Evolutionary conservation across 2,797 vertebrate genomes (phyloP).

Genomic region (Micropoecilia bifurca): DNA sequence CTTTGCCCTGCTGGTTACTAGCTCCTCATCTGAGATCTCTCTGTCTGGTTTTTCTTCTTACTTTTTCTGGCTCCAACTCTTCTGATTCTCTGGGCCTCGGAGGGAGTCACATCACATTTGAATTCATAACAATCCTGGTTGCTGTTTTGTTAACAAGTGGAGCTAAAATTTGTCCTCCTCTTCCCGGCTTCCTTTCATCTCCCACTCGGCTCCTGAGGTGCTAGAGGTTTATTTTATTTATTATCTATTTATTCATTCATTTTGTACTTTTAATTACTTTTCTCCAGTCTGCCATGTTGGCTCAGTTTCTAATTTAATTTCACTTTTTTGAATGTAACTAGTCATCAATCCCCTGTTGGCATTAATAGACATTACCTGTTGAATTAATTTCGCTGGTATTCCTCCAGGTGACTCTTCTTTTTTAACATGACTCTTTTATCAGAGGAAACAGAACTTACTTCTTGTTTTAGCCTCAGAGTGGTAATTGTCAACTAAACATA

Average conservation of each 20-base stretch:
- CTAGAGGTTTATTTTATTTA: constrained; percentile 61
- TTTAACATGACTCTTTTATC: constrained; percentile 28
- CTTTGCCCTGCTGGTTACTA: neutral
- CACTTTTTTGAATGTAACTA: constrained; percentile 44
- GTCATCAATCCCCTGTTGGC: constrained; percentile 60
- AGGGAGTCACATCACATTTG: constrained; percentile 46
- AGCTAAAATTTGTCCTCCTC: constrained; percentile 37
- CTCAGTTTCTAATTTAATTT: constrained; percentile 9
- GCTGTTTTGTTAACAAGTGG: constrained; percentile 67
- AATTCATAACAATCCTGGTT: constrained; percentile 62
- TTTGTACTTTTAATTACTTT: constrained; percentile 67
- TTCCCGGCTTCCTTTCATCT: constrained; percentile 58
- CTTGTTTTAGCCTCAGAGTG: constrained; percentile 34
- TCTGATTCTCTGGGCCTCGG: constrained; percentile 32
- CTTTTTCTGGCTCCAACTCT: constrained; percentile 6
- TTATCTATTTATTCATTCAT: constrained; percentile 53
- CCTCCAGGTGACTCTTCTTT: constrained; percentile 46
- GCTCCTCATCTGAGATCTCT: neutral
- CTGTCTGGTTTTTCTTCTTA: neutral
- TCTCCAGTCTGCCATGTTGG: constrained; percentile 53
- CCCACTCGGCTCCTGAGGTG: constrained; percentile 54
- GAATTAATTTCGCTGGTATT: constrained; percentile 66
- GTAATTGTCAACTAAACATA: constrained; percentile 33
- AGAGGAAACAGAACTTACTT: constrained; percentile 45
- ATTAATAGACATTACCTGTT: constrained; percentile 62